A percentile compares a stretch with the other conserved stretches of the same genome.
Evolutionary conservation across 2,888 invertebrate species (phyloP).

Genomic region (Drosophila kanekoi): DNA sequence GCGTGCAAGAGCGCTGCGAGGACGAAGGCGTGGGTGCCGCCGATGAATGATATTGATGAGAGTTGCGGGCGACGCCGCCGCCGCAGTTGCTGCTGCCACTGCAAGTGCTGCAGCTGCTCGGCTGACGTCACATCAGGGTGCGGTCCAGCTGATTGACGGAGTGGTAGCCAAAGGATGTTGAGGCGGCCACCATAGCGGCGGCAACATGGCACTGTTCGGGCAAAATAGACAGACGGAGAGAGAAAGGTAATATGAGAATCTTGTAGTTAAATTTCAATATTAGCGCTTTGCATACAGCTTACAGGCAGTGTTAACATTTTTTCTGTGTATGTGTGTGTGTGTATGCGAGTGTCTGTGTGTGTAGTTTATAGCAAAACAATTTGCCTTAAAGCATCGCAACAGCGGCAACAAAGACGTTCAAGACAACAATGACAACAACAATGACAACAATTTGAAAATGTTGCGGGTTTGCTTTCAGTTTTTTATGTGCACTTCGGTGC

Average conservation of each 20-base stretch:
- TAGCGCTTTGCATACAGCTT: conserved; percentile 56
- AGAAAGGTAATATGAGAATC: conserved; percentile 35
- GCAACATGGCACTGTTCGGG: conserved; percentile 84
- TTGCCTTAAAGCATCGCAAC: conserved; percentile 55
- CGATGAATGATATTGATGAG: conserved; percentile 71
- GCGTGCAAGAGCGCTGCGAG: conserved; percentile 81
- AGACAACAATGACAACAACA: conserved; percentile 53
- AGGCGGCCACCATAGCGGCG: conserved; percentile 85
- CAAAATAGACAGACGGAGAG: background rate
- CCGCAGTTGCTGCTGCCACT: conserved; percentile 85
- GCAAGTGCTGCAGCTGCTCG: conserved; percentile 85
- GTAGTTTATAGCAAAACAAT: conserved; percentile 51
- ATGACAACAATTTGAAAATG: conserved; percentile 53
- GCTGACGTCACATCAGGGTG: conserved; percentile 85
- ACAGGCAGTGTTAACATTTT: conserved; percentile 65
- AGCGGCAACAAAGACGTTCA: conserved; percentile 58
- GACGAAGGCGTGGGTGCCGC: conserved; percentile 68
- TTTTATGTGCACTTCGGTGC: conserved; percentile 22
- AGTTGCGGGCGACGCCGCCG: conserved; percentile 62
- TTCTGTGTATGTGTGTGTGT: conserved; percentile 15
- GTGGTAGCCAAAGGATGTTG: conserved; percentile 84
- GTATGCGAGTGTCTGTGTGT: conserved; percentile 9
- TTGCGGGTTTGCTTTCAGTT: conserved; percentile 64
- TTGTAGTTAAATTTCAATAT: conserved; percentile 45
- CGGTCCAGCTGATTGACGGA: conserved; percentile 85